A percentile compares a stretch with the other conserved stretches of the same genome.
Conservation (phyloP, 1,140 invertebrate genomes). For the Drosophila carrolli region DNA sequence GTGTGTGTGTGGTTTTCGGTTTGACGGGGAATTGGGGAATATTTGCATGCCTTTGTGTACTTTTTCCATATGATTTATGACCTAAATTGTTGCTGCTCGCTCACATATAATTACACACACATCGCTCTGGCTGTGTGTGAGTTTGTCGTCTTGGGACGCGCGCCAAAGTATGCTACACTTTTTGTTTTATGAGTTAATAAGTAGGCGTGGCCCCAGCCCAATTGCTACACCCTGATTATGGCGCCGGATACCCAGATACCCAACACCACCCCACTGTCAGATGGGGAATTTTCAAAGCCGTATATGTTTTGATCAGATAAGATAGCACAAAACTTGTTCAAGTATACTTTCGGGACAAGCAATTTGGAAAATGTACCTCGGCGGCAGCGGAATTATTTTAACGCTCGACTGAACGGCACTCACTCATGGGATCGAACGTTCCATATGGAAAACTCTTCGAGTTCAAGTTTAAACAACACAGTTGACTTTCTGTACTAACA, state of each 20-base stretch:
- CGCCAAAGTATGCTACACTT: conserved; percentile 73
- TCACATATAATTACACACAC: conserved; percentile 67
- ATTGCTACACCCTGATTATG: conserved; percentile 31
- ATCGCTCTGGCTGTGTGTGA: conserved; percentile 22
- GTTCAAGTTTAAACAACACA: conserved; percentile 35
- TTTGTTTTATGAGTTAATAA: conserved; percentile 72
- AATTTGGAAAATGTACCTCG: conserved; percentile 40
- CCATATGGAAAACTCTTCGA: conserved; percentile 10
- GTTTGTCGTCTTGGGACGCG: conserved; percentile 57
- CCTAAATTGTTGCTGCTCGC: conserved; percentile 67
- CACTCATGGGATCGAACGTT: conserved; percentile 11
- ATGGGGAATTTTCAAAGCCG: conserved; percentile 6
- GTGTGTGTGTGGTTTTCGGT: conserved; percentile 7
- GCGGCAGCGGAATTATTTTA: conserved; percentile 26
- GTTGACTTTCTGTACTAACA: background rate
- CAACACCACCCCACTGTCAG: background rate
- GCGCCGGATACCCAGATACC: conserved; percentile 7
- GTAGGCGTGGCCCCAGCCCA: conserved; percentile 47
- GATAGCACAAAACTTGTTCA: conserved; percentile 48
- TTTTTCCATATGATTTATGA: conserved; percentile 82
- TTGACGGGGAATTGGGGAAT: conserved; percentile 63
- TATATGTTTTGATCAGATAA: conserved; percentile 35
- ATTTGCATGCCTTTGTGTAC: conserved; percentile 77
- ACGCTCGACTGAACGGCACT: conserved; percentile 31
- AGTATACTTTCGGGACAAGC: conserved; percentile 38